phyloP scores from a whole-genome alignment of 1,140 invertebrate species.

The Drosophila saltans region DNA sequence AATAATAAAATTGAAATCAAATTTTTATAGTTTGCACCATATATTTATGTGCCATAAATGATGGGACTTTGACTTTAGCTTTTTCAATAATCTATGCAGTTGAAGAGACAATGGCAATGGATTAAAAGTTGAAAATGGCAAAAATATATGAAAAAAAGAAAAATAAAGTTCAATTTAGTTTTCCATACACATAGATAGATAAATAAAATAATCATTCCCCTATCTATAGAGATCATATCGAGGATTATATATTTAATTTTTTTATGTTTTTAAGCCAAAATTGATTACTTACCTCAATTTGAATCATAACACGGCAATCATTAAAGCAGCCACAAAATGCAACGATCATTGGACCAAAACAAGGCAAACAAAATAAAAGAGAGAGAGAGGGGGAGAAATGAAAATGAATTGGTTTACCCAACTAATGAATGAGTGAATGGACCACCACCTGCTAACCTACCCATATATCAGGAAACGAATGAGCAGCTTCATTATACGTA shows the following conservation, averaged over 20 bases:
- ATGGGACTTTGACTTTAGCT: conserved; percentile 13
- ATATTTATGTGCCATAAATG: neutral
- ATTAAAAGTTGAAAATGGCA: too few species aligned
- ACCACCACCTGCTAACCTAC: neutral
- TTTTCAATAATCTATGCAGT: conserved; percentile 50
- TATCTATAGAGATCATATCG: too few species aligned
- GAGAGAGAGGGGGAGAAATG: neutral
- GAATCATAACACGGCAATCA: neutral
- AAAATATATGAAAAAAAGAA: too few species aligned
- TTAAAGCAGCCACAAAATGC: neutral
- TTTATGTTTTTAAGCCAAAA: too few species aligned
- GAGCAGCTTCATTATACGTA: conserved; percentile 59
- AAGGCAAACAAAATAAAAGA: neutral
- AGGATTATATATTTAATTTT: neutral
- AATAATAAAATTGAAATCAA: conserved; percentile 24
- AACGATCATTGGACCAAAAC: neutral
- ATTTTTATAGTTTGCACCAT: conserved; percentile 32
- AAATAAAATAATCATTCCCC: too few species aligned
- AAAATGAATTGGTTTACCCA: conserved; percentile 19
- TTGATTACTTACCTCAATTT: neutral
- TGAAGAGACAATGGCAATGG: conserved; percentile 36
- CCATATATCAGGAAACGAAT: conserved; percentile 22
- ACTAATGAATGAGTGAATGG: conserved; percentile 33
- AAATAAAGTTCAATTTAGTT: too few species aligned
- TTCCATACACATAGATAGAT: too few species aligned